Evolutionary conservation across 23 tunicate species (phyloP).

Genomic region (Clavelina lepadiformis): DNA sequence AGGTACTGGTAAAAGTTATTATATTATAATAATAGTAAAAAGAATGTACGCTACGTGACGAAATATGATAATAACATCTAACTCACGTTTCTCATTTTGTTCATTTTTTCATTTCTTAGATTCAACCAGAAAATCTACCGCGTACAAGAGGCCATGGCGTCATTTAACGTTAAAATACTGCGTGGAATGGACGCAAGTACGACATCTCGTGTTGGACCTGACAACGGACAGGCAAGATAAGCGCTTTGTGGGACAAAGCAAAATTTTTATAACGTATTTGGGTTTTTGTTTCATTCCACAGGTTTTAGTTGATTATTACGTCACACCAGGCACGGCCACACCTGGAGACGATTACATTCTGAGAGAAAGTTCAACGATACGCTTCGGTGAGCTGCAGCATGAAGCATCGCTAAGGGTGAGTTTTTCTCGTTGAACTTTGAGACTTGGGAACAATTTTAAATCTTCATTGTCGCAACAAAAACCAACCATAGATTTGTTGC

Average conservation of each 20-base stretch:
- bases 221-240: slow-evolving; percentile 34
- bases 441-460: no score
- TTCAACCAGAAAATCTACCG: slow-evolving; percentile 35
- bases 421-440: no score
- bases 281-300: not conserved
- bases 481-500: no score
- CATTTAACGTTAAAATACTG: slow-evolving; percentile 22
- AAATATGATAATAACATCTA: no score
- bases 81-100: no score
- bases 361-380: slow-evolving; percentile 9
- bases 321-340: slow-evolving; percentile 42
- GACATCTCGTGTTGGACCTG: slow-evolving; percentile 45
- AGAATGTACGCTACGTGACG: no score
- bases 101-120: slow-evolving; percentile 12
- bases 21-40: not conserved
- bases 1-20: slow-evolving; percentile 24
- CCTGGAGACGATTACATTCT: slow-evolving; percentile 37
- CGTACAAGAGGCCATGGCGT: slow-evolving; percentile 33
- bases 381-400: slow-evolving; percentile 29
- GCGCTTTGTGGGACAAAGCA: no score
- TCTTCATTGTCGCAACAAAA: no score
- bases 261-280: not conserved
- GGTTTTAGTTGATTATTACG: slow-evolving; percentile 64
- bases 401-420: slow-evolving; percentile 40
- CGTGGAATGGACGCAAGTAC: slow-evolving; percentile 63